Percentiles rank a stretch among this genome's conserved stretches.
Conservation (phyloP, 2,888 invertebrate species). For the Hyppa rectilinea region DNA sequence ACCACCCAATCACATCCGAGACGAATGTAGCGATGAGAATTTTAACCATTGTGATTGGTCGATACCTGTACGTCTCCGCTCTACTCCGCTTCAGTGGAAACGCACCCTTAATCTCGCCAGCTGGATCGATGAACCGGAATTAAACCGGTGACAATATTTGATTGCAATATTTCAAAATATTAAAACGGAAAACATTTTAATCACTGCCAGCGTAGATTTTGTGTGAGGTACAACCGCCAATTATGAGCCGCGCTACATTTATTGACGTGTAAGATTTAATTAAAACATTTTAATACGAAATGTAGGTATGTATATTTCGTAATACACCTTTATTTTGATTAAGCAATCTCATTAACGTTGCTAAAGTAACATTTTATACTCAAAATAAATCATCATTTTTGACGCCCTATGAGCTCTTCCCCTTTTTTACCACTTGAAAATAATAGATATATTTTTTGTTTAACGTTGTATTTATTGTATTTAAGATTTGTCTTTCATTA, state of each 20-base stretch:
- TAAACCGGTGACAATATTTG: constrained; percentile 57
- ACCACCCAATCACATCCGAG: too few relatives aligned
- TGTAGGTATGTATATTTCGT: constrained; percentile 20
- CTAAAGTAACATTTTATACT: background rate
- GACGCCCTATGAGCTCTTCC: too few relatives aligned
- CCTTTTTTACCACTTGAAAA: too few relatives aligned
- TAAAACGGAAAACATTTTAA: constrained; percentile 54
- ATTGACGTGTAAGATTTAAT: constrained; percentile 59
- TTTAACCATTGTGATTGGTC: too few relatives aligned
- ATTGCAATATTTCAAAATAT: constrained; percentile 56
- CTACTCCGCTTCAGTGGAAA: too few relatives aligned
- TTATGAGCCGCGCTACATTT: constrained; percentile 48
- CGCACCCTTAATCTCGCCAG: constrained; percentile 38
- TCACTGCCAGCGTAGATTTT: constrained; percentile 42
- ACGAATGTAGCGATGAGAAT: too few relatives aligned
- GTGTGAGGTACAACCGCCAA: constrained; percentile 55
- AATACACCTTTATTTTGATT: constrained; percentile 22
- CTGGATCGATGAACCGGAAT: constrained; percentile 53
- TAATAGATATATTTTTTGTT: too few relatives aligned
- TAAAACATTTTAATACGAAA: constrained; percentile 51
- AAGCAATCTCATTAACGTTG: constrained; percentile 13
- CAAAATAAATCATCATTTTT: constrained; percentile 4
- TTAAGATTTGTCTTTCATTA: too few relatives aligned
- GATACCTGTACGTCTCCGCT: too few relatives aligned
- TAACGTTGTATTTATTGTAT: too few relatives aligned